Conservation (phyloP, 1,140 invertebrate species). For the fruit fly (Drosophila melanogaster) region Release_6_plus_ISO1_MT NC_004354.4:12657001-12657500, state of each 20-base stretch:
- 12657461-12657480: constrained; percentile 18
- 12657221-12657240: constrained; percentile 49
- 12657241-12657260: constrained; percentile 16
- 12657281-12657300: constrained; percentile 9
- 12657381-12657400: constrained; percentile 30
- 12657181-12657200: constrained; percentile 41
- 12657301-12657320: constrained; percentile 46
- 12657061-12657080: constrained; percentile 7
- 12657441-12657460: constrained; percentile 40
- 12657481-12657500: constrained; percentile 72
- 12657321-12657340: constrained; percentile 40
- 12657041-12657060: constrained; percentile 22
- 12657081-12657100: constrained; percentile 26
- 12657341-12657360: constrained; percentile 30
- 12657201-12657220: constrained; percentile 45
- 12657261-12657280: constrained; percentile 10
- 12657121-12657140: constrained; percentile 40
- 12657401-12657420: constrained; percentile 27
- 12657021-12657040: constrained; percentile 63
- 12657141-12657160: constrained; percentile 53
- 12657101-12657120: constrained; percentile 38
- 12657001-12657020: constrained; percentile 66
- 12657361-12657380: constrained; percentile 24
- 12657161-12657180: constrained; percentile 54
- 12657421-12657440: constrained; percentile 45